Evolutionary conservation across 2,888 invertebrate genomes (phyloP).

Genomic region (Ichneumon xanthorius): DNA sequence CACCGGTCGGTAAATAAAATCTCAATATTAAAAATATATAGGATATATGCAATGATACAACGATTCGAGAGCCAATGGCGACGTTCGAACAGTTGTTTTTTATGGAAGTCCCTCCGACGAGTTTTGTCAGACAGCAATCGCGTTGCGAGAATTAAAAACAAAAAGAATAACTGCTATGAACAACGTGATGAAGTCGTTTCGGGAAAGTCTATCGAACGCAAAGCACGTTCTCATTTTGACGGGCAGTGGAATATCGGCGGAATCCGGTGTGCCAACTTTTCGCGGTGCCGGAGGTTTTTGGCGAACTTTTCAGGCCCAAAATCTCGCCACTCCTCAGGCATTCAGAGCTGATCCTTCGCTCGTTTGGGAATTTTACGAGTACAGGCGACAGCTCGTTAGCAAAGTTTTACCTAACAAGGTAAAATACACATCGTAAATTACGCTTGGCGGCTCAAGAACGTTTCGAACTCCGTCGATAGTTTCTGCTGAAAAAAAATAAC

Average conservation of each 20-base stretch:
- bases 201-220: slow-evolving; percentile 87
- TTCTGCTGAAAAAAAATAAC: neutral
- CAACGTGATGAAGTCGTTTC: slow-evolving; percentile 85
- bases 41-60: neutral
- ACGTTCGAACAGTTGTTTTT: slow-evolving; percentile 6
- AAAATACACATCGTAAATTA: slow-evolving; percentile 71
- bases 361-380: slow-evolving; percentile 97
- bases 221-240: slow-evolving; percentile 90
- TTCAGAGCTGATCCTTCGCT: slow-evolving; percentile 91
- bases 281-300: slow-evolving; percentile 93
- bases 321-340: slow-evolving; percentile 90
- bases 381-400: slow-evolving; percentile 91
- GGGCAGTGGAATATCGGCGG: slow-evolving; percentile 93
- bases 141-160: neutral
- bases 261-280: slow-evolving; percentile 95
- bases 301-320: slow-evolving; percentile 90
- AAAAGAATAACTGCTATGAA: slow-evolving; percentile 48
- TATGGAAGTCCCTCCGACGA: neutral
- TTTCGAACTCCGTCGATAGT: neutral
- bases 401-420: slow-evolving; percentile 90
- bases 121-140: neutral
- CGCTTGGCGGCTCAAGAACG: neutral
- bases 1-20: neutral
- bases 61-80: slow-evolving; percentile 7
- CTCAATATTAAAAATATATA: neutral